Conservation (phyloP, 30 jellyfish, hydroid and myxozoan genomes). For the Turritopsis rubra region DNA sequence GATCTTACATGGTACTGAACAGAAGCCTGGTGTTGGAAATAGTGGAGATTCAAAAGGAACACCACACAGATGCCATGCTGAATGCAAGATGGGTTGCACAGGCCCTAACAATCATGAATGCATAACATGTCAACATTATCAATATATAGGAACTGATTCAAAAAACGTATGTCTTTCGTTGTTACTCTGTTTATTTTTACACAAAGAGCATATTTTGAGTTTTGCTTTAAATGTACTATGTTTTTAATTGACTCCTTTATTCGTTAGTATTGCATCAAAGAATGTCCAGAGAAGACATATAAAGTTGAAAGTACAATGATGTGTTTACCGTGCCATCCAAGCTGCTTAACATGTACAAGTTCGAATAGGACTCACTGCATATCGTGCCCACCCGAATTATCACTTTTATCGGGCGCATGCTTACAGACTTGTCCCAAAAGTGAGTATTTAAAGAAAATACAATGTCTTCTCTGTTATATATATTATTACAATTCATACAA, state of each 20-base stretch:
- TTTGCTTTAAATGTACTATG: not conserved
- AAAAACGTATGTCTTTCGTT: conserved; percentile 35
- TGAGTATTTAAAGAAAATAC: conserved; percentile 20
- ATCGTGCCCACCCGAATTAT: conserved; percentile 47
- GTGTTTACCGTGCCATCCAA: conserved; percentile 67
- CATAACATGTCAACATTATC: conserved; percentile 54
- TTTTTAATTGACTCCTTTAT: not conserved
- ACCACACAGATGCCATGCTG: conserved; percentile 57
- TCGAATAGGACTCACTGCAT: conserved; percentile 47
- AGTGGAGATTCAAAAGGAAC: not conserved
- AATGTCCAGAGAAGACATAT: conserved; percentile 63
- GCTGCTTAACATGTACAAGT: conserved; percentile 68
- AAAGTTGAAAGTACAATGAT: conserved; percentile 34
- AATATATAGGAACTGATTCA: conserved; percentile 23
- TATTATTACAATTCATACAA: no score
- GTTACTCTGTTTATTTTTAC: not conserved
- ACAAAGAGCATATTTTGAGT: not conserved
- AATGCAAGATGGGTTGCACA: conserved; percentile 72
- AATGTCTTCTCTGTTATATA: not conserved
- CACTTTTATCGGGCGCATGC: conserved; percentile 51
- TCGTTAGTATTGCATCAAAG: conserved; percentile 57
- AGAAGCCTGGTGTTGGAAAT: conserved; percentile 58
- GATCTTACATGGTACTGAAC: conserved; percentile 72
- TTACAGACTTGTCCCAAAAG: conserved; percentile 61
- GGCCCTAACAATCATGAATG: conserved; percentile 80